phyloP scores from a whole-genome alignment of 2,113 vertebrate genomes.

The Entelurus aequoreus region DNA sequence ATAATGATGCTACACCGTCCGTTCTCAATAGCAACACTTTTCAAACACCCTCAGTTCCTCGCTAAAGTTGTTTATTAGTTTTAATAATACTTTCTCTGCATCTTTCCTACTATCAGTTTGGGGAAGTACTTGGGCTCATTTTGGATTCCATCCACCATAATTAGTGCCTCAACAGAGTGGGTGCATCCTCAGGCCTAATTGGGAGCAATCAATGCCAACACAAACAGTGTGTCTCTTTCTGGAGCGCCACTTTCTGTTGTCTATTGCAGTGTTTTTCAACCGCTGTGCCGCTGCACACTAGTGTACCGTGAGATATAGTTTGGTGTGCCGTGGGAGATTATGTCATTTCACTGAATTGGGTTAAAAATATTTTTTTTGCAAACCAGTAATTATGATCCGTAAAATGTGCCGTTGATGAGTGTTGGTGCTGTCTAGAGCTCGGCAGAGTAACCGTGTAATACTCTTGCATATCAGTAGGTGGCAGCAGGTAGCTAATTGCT shows the following conservation, averaged over 20 bases:
- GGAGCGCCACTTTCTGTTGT: constrained; percentile 27
- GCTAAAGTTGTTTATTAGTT: not conserved
- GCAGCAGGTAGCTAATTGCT: too few relatives aligned
- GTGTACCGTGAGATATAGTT: too few relatives aligned
- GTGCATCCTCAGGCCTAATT: constrained; percentile 61
- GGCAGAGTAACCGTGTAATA: too few relatives aligned
- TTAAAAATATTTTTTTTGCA: too few relatives aligned
- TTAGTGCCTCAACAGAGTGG: constrained; percentile 60
- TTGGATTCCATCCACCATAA: constrained; percentile 64
- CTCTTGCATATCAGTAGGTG: too few relatives aligned
- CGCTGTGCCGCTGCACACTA: too few relatives aligned
- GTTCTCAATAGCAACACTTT: not conserved
- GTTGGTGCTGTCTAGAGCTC: too few relatives aligned
- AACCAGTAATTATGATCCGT: too few relatives aligned
- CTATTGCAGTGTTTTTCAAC: too few relatives aligned
- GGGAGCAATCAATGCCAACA: constrained; percentile 64
- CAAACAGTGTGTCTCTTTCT: constrained; percentile 50
- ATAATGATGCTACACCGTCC: not conserved
- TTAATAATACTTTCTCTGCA: not conserved
- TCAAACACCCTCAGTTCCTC: not conserved
- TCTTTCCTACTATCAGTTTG: constrained; percentile 23
- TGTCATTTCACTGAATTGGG: too few relatives aligned
- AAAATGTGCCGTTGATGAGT: too few relatives aligned
- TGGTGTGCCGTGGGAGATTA: too few relatives aligned
- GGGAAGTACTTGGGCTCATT: constrained; percentile 40